A percentile compares a stretch with the other conserved stretches of the same genome.
These are phyloP conservation scores for Enteromius afrohamiltoni DNA, from an alignment of 2,797 vertebrate genomes.

Conservation along the genomic window DNA sequence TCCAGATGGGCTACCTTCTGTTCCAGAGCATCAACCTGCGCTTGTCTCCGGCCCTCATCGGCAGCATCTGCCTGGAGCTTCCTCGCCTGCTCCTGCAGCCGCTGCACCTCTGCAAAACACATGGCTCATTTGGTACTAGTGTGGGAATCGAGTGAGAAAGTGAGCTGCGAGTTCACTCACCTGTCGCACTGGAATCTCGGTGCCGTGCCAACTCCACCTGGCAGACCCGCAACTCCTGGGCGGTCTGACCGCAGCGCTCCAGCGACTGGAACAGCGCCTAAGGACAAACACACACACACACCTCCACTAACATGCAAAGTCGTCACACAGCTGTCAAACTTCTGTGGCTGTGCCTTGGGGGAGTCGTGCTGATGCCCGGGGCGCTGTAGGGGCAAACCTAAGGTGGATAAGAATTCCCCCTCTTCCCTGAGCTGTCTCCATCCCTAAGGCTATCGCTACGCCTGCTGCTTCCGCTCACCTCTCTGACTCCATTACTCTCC, in stretches of 20 bases:
- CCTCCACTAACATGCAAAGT: conserved; percentile 52
- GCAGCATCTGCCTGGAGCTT: conserved; percentile 66
- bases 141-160: conserved; percentile 1
- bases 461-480: conserved; percentile 63
- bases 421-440: conserved; percentile 48
- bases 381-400: conserved; percentile 70
- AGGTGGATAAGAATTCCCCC: conserved; percentile 69
- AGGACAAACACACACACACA: conserved; percentile 55
- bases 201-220: conserved; percentile 72
- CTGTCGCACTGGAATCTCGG: conserved; percentile 70
- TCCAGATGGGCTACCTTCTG: conserved; percentile 67
- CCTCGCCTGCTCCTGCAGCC: conserved; percentile 68
- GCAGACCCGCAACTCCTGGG: conserved; percentile 72
- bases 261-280: conserved; percentile 65
- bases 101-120: conserved; percentile 65
- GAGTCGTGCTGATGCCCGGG: conserved; percentile 69
- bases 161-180: conserved; percentile 52
- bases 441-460: conserved; percentile 70
- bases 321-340: conserved; percentile 74
- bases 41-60: conserved; percentile 64
- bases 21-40: conserved; percentile 64
- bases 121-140: conserved; percentile 22
- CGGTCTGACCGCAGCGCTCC: conserved; percentile 71
- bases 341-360: conserved; percentile 71
- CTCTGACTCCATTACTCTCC: conserved; percentile 66